Evolutionary conservation across 2,888 invertebrate genomes (phyloP), one percentile per base, ranked within the genome.

Genomic region (Cataglyphis altisquamis): DNA sequence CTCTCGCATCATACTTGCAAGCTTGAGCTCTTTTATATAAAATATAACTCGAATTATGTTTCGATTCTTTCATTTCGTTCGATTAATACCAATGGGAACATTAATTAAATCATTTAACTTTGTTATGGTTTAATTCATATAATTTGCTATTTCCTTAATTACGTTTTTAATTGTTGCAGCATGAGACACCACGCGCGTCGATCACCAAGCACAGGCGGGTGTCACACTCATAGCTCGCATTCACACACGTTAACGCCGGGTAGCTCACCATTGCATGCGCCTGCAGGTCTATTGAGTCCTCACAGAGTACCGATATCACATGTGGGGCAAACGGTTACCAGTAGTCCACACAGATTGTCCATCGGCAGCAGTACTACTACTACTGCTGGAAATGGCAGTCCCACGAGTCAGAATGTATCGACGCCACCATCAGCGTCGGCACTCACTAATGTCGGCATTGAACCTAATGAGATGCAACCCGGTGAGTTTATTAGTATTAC

Each of bases 181-280:
- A 86, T 93, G 70, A 91, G 94, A 78, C 94, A 94, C 84, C 93
- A 94, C 84, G 90, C 94, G 5, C 91, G 94, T 75, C 93, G 94
- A 68, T 93, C 94, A 25, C 93, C 94, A 21, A 94, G 94, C 82
- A 93, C 92, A 8, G 93, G 93, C 29, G 74, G 77, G 18, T 92
- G 94, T 32, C 93, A 94, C 86, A 91, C 92, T 25, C 92, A 94
- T 84, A 91, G 91, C 52, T 92, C 94, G 8, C 93, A 94, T 84
- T 94, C 94, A 63, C 91, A 92, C 73, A 89, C 93, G 52, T 92
- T 93, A 70, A 93, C 93, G 41, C 93, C 94, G 4, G 93, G 93
- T 67, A 91, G 92, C 36, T 93, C 94, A 60, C 93, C 94, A 9
- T 85, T 94, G 74, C 94, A 94, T 88, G 90, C 90, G 15, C 88